Evolutionary conservation across 2,888 invertebrate genomes (phyloP), one percentile per base, ranked within the genome.

Genomic region (Stenoptilia bipunctidactyla): DNA sequence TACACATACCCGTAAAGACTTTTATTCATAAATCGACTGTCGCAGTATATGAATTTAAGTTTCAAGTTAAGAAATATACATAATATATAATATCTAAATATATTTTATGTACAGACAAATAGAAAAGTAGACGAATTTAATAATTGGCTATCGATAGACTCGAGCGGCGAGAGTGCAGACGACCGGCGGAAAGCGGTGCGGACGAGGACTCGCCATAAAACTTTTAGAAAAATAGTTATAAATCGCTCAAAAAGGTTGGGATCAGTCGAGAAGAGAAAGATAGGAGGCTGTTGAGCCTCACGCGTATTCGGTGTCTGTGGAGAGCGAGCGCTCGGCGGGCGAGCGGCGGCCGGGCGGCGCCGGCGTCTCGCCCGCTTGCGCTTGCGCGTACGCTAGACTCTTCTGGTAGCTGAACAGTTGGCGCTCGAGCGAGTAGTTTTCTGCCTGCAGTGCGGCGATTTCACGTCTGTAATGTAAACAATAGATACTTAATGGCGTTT

Each of bases 341-440:
- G 86, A 84, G 47, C 83, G 85, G 20, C 69, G 75, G 53, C 66
- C 72, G 40, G 60, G 55, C 38, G 55, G 53, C 49, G 61, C 71
- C 55, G 51, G 69, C 51, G 63, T 76, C 57, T 85, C 87, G 47
- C 79, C 83, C 47, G 85, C 87, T 58, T 82, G 86, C 36, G 90
- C 88, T 66, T 90, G 90, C 37, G 90, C 90, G 56, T 87, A 89
- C 37, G 92, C 90, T 46, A 93, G 85, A 60, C 90, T 91, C 70
- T 91, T 90, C 73, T 93, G 93, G 66, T 93, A 93, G 69, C 91
- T 91, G 82, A 93, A 91, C 48, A 93, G 74, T 69, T 93, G 92
- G 51, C 92, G 85, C 74, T 93, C 93, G 56, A 93, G 82, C 45
- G 90, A 90, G 69, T 92, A 91, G 67, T 93, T 93, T 70, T 93